A percentile compares a stretch with the other conserved stretches of the same genome.
These are phyloP conservation scores for Heteromormyrus szaboi DNA, from an alignment of 2,797 vertebrate species.

Conservation along the genomic window DNA sequence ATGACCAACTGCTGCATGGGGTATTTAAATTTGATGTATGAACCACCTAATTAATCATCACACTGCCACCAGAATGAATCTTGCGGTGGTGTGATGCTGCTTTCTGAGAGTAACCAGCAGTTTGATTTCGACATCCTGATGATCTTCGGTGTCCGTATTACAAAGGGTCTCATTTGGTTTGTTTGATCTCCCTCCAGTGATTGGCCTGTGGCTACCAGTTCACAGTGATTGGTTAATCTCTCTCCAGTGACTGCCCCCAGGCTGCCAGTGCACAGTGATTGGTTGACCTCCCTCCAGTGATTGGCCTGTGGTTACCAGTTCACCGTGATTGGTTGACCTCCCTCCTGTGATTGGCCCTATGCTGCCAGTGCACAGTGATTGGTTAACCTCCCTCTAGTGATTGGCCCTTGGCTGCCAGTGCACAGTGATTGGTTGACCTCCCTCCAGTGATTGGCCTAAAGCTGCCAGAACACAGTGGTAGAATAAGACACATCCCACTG, in stretches of 20 bases:
- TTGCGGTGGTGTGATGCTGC: not conserved
- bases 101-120: not conserved
- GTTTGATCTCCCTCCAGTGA: slow-evolving; percentile 14
- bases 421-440: slow-evolving; percentile 23
- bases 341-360: not conserved
- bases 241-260: slow-evolving; percentile 28
- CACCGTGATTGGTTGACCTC: not conserved
- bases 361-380: not conserved
- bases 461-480: slow-evolving; percentile 35
- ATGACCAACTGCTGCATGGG: not conserved
- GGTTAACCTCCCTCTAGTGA: not conserved
- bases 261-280: slow-evolving; percentile 35
- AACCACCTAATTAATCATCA: not conserved
- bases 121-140: not conserved
- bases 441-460: slow-evolving; percentile 11
- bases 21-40: not conserved
- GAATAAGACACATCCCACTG: slow-evolving; percentile 12
- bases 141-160: slow-evolving; percentile 5
- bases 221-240: not conserved
- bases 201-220: not conserved
- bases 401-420: slow-evolving; percentile 29
- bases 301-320: not conserved
- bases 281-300: not conserved
- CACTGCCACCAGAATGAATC: not conserved
- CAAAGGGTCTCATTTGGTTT: slow-evolving; percentile 38